Conservation (phyloP, 2,888 invertebrate species). For the Tetragonula carbonaria region DNA sequence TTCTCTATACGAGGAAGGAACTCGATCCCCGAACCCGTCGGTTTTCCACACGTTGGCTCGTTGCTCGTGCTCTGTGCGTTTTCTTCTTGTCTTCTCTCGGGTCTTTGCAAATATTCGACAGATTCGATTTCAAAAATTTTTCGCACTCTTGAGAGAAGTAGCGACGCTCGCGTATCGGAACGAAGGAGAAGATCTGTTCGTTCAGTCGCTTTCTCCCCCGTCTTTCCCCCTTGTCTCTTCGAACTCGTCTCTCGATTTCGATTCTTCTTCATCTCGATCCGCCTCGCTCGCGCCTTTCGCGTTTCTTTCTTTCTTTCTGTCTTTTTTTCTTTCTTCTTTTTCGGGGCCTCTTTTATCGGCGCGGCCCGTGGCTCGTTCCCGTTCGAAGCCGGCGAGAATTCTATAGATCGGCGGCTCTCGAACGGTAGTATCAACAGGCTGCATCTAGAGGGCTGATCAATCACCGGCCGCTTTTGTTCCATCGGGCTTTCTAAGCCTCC, state of each 20-base stretch:
- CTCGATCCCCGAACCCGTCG: not conserved
- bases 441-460: conserved; percentile 81
- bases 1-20: not conserved
- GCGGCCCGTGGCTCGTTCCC: conserved; percentile 50
- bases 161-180: too few species aligned
- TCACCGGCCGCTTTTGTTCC: conserved; percentile 81
- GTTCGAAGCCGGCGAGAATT: conserved; percentile 51
- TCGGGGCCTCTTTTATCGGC: conserved; percentile 51
- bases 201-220: not conserved
- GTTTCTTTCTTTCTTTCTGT: not conserved
- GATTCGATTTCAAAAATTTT: too few species aligned
- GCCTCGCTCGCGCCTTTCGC: conserved; percentile 1
- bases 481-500: conserved; percentile 76
- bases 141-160: too few species aligned
- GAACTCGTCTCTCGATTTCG: conserved; percentile 23
- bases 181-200: not conserved
- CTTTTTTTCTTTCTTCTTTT: conserved; percentile 22
- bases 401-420: conserved; percentile 74
- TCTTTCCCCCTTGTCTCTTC: not conserved
- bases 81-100: too few species aligned
- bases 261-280: conserved; percentile 12
- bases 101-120: too few species aligned
- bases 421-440: conserved; percentile 79
- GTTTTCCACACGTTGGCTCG: not conserved
- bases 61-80: too few species aligned